phyloP scores from a whole-genome alignment of 2,797 vertebrate species.

The Yasuhikotakia modesta region DNA sequence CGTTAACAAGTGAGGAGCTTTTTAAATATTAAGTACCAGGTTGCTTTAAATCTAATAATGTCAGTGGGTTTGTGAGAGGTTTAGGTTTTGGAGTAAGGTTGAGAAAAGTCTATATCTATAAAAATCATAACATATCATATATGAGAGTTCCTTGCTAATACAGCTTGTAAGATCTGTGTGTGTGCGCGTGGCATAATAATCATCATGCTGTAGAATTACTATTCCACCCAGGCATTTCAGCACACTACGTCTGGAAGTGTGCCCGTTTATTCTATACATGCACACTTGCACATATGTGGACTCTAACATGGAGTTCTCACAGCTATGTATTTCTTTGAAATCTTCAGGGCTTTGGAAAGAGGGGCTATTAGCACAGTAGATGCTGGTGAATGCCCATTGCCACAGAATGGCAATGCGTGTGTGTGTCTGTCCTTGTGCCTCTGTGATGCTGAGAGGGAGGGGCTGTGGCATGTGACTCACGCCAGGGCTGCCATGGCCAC shows the following conservation, averaged over 20 bases:
- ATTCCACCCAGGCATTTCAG: constrained; percentile 28
- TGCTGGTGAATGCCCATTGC: constrained; percentile 2
- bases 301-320: constrained; percentile 20
- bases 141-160: too few species aligned
- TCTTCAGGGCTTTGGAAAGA: constrained; percentile 39
- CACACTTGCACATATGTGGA: constrained; percentile 21
- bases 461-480: constrained; percentile 37
- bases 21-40: too few species aligned
- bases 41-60: too few species aligned
- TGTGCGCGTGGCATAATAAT: neutral
- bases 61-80: too few species aligned
- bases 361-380: constrained; percentile 12
- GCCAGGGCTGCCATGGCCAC: constrained; percentile 59
- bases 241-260: constrained; percentile 21
- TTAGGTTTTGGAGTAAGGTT: too few species aligned
- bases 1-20: too few species aligned
- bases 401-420: constrained; percentile 14
- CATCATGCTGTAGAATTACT: constrained; percentile 17
- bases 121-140: too few species aligned
- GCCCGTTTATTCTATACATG: constrained; percentile 27
- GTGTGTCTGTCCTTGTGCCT: constrained; percentile 21
- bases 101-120: too few species aligned
- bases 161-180: neutral
- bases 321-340: constrained; percentile 28
- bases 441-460: constrained; percentile 20